Evolutionary conservation across 2,888 invertebrate genomes (phyloP), one percentile per base, ranked within the genome.

Genomic region (Drosophila dives): DNA sequence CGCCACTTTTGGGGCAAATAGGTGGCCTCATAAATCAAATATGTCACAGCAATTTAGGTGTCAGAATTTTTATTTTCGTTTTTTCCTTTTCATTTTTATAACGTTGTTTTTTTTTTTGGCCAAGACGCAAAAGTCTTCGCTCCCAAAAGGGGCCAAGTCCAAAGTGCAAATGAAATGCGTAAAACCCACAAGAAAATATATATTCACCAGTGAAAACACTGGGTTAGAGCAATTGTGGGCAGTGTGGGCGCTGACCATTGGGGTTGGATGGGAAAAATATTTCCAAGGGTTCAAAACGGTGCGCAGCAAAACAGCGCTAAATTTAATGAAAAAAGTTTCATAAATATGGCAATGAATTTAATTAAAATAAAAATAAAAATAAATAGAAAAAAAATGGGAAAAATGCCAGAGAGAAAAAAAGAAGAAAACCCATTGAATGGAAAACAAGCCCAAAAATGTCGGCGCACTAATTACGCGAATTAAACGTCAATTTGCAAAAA

Each of bases 11-110:
- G 82, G 85, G 89, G 72, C 86, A 88, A 87, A 87, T 87, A 87
- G 87, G 87, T 90, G 90, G 90, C 87, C 89, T 87, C 87, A 87
- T 87, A 87, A 87, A 87, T 90, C 87, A 90, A 87, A 90, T 90
- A 87, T 87, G 90, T 87, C 87, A 87, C 87, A 87, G 87, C 90
- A 87, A 90, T 87, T 90, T 87, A 90, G 87, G 90, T 89, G 87
- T 89, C 89, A 87, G 75, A 90, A 88, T 80, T 90, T 90, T 89
- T 89, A 85, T 86, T 86, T 85, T 49, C 20, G 8, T 15, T 45
- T 55, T 38, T n/a, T 26, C 11, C 86, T 83, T 87, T 83, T 86
- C 86, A 84, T 90, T 87, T 90, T 89, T 90, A 90, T 82, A 87
- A 89, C 89, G 71, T 89, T n/a, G n/a, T 86, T 75, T 68, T 70